These are phyloP conservation scores for Heliconius charithonia DNA, from an alignment of 2,888 invertebrate species.

Conservation along the genomic window DNA sequence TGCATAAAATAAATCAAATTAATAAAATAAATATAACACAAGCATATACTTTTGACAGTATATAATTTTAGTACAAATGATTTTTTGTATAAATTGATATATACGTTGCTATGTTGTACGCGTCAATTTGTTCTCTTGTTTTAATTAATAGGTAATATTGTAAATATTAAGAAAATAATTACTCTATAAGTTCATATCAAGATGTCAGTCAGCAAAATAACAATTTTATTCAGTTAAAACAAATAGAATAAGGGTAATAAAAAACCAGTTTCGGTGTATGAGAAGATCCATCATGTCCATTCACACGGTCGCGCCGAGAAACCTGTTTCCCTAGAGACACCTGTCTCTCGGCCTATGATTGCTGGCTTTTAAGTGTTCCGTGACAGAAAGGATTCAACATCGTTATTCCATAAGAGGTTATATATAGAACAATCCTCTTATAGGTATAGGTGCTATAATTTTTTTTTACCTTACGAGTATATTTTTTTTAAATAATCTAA, in stretches of 20 bases:
- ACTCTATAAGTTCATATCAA: not conserved
- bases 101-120: too few species aligned
- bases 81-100: too few species aligned
- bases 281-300: slow-evolving; percentile 71
- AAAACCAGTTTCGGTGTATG: slow-evolving; percentile 70
- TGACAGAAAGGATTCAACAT: slow-evolving; percentile 38
- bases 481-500: too few species aligned
- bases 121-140: too few species aligned
- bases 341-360: slow-evolving; percentile 59
- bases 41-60: too few species aligned
- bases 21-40: too few species aligned
- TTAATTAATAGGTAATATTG: too few species aligned
- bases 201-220: slow-evolving; percentile 6
- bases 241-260: slow-evolving; percentile 45
- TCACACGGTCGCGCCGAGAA: slow-evolving; percentile 70
- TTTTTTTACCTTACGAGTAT: too few species aligned
- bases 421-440: slow-evolving; percentile 21
- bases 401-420: slow-evolving; percentile 19
- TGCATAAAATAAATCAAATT: too few species aligned
- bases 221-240: slow-evolving; percentile 43
- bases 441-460: not conserved
- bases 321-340: slow-evolving; percentile 75
- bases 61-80: too few species aligned
- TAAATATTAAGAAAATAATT: not conserved
- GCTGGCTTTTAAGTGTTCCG: slow-evolving; percentile 58